Base-by-base conservation (phyloP, 2,113 vertebrate genomes). In the Ceyx margarethae region DNA sequence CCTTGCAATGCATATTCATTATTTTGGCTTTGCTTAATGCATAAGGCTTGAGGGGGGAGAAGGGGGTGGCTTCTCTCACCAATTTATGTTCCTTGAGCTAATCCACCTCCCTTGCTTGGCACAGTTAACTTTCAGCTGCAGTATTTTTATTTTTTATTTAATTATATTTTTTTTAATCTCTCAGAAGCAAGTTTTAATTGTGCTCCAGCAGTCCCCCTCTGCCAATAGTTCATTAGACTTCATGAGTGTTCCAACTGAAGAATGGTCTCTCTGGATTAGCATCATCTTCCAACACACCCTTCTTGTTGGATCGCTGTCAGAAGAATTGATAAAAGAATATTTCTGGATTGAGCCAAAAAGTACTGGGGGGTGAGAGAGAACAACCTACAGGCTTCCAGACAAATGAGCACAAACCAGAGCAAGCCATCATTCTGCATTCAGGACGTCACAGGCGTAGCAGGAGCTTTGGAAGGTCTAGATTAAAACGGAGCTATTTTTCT, bases 1-100 rank as follows among this genome's bases (percentile, higher is more conserved):
- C 95, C 93, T 94, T 95, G 94, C 78, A 6, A 91, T 89, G 86
- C 87, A 85, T 91, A 87, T 95, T 91, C 94, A 85, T 93, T 91
- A 92, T 69, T 75, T 68, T 13, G 3, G 89, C 91, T 91, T 87
- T 89, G 69, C 73, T 80, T 92, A 90, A 90, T 77, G 95, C 74
- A 33, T 48, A 53, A 86, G 21, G 89, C 91, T 81, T 83, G 62
- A 21, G 4, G 35, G 13, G 35, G 53, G 31, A 29, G 85, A 75
- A 54, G 22, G 62, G 91, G 83, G 89, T 42, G 71, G 67, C 81
- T 93, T 90, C 71, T 78, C 69, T 93, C 85, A 57, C 91, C 91
- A 50, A 22, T 91, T 89, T 86, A 53, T 88, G 91, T 91, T 95
- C 73, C 89, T 61, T n/a, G 62, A 93, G 94, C 72, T 89, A 82